Percentiles rank a stretch among this genome's conserved stretches.
Evolutionary conservation across 1,140 invertebrate genomes (phyloP).

Genomic region (Sarcophaga bullata): DNA sequence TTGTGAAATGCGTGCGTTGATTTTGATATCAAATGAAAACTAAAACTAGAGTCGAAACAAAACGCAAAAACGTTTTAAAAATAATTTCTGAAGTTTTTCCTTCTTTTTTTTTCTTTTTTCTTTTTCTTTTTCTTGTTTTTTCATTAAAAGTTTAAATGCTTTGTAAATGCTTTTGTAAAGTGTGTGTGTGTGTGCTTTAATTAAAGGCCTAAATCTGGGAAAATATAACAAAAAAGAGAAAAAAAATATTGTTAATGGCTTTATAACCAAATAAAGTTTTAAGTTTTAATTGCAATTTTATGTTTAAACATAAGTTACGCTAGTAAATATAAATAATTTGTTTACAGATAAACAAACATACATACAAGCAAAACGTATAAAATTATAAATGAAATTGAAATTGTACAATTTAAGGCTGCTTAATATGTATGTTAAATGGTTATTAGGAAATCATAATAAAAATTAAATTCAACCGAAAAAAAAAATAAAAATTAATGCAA

Average conservation of each 20-base stretch:
- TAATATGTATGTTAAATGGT: not conserved
- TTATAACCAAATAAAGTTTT: not conserved
- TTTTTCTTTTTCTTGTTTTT: not conserved
- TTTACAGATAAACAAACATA: not conserved
- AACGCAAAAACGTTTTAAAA: conserved; percentile 1
- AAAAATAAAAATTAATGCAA: not conserved
- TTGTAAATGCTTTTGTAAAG: not conserved
- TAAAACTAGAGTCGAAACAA: not conserved
- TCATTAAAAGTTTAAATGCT: not conserved
- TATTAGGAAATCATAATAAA: not conserved
- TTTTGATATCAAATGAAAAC: conserved; percentile 20
- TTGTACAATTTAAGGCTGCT: not conserved
- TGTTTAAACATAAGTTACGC: conserved; percentile 21
- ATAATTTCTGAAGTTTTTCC: not conserved
- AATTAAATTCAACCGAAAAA: not conserved
- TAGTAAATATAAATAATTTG: conserved; percentile 19
- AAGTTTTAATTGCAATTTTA: conserved; percentile 24
- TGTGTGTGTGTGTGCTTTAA: not conserved
- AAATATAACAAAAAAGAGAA: not conserved
- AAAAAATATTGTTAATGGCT: conserved; percentile 3
- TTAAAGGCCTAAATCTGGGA: conserved; percentile 3
- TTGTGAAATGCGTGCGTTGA: conserved; percentile 33
- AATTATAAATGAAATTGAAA: conserved; percentile 20
- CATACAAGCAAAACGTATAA: not conserved
- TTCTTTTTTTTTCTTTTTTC: not conserved